Evolutionary conservation across 2,888 invertebrate species (phyloP), one percentile per base, ranked within the genome.

Genomic region (Tipula unca): DNA sequence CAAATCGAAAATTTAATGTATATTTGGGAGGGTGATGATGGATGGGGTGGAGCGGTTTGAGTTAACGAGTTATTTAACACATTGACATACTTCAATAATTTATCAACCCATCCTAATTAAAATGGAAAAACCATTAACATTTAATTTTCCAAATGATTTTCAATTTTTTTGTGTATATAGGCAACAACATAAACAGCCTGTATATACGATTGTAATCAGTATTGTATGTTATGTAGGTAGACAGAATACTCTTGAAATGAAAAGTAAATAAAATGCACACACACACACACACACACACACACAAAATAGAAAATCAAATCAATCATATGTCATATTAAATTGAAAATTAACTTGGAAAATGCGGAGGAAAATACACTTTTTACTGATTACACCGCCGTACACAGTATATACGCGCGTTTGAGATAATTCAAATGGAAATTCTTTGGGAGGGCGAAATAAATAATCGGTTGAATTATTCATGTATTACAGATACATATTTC

Each of bases 31-130:
- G 36, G 48, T 32, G 20, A 13, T 25, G 8, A 8, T 8, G 10
- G 20, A 25, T 10, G 3, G 69, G 17, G 48, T n/a, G n/a, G n/a
- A n/a, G n/a, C n/a, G n/a, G n/a, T n/a, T n/a, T n/a, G 25, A 8
- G 69, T 69, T 69, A 69, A 69, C 69, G 69, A 69, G 69, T 69
- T 69, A 69, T 69, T 69, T 69, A 69, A 69, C 69, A 69, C 69
- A 69, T 69, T 69, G 69, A 69, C 69, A 25, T 69, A 69, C 25
- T 69, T 69, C 69, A 69, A 69, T 10, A 69, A 25, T 69, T 69
- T 69, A 69, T 69, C 69, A 69, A 69, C 69, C n/a, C 25, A 25
- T 69, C 69, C 69, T 69, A 69, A 69, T 69, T 69, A 69, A 69
- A 69, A 69, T 69, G 69, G 69, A 69, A 69, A 69, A 69, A n/a